phyloP scores from a whole-genome alignment of 1,140 invertebrate species.

The Drosophila asahinai region DNA sequence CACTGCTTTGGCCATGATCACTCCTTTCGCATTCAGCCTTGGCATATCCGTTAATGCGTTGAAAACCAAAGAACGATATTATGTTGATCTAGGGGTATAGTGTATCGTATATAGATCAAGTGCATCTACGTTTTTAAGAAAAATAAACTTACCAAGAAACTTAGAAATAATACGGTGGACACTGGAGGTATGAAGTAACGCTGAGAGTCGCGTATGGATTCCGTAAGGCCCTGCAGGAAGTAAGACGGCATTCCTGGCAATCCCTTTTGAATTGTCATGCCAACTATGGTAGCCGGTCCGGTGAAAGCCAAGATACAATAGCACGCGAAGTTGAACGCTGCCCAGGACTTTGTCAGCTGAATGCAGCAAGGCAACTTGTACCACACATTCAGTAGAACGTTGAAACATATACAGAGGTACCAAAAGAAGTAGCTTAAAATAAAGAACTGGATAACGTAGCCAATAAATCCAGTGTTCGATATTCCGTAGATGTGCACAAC shows the following conservation, averaged over 20 bases:
- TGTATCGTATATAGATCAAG: too few species aligned
- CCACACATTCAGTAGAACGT: slow-evolving; percentile 80
- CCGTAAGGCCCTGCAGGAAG: slow-evolving; percentile 79
- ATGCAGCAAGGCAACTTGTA: slow-evolving; percentile 68
- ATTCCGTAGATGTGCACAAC: slow-evolving; percentile 77
- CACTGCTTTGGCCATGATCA: background rate
- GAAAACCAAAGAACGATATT: slow-evolving; percentile 77
- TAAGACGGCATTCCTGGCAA: slow-evolving; percentile 81
- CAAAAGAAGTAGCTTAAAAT: slow-evolving; percentile 82
- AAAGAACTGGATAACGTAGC: slow-evolving; percentile 78
- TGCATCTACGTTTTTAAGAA: background rate
- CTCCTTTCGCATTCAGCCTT: slow-evolving; percentile 49
- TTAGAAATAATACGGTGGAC: slow-evolving; percentile 67
- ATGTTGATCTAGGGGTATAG: slow-evolving; percentile 52
- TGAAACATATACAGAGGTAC: slow-evolving; percentile 78
- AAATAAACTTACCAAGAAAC: slow-evolving; percentile 59
- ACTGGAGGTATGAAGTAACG: slow-evolving; percentile 83
- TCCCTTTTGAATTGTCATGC: slow-evolving; percentile 73
- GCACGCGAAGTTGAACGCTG: slow-evolving; percentile 52
- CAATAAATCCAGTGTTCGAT: slow-evolving; percentile 61
- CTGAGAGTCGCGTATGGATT: slow-evolving; percentile 80
- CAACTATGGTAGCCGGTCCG: slow-evolving; percentile 65
- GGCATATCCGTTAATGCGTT: slow-evolving; percentile 62
- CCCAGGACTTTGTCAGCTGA: slow-evolving; percentile 51
- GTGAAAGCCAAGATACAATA: slow-evolving; percentile 59